Base-by-base conservation (phyloP, 2,888 invertebrate genomes). In the Stomorhina lunata region DNA sequence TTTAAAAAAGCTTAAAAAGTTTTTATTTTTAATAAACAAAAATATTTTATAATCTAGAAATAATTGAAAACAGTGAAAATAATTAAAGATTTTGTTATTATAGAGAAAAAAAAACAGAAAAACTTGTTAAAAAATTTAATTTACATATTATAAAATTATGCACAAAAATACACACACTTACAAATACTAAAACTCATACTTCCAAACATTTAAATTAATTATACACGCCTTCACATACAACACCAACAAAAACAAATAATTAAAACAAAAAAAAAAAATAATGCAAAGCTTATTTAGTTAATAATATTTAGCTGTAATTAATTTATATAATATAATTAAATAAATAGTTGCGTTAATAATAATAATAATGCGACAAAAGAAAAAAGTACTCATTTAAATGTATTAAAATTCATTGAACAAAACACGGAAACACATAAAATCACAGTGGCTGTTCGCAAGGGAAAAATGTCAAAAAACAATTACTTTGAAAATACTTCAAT, bases 381-480 rank as follows among this genome's bases (percentile, higher is more conserved):
- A 68, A 15, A 66, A 76, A 61, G 72, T 25, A 66, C 77, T 57
- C 66, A 81, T 84, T 85, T 86, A 84, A 87, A 85, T 87, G 85
- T 20, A 55, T 55, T 76, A 32, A 29, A 57, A 37, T n/a, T 20
- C 12, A 57, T 29, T 73, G 15, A 34, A 15, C 17, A 45, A 25
- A 55, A 32, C 29, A 29, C 25, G 27, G 27, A 29, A 6, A 29
- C 10, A 12, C 1, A 12, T n/a, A 1, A 15, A 43, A 43, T 7
- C 4, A 3, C 43, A n/a, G n/a, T n/a, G 25, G 7, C 6, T 2
- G 85, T 87, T 86, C 86, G 84, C 85, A 86, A 85, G 86, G 84
- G 86, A 86, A 86, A 85, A 87, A 84, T 85, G 86, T 84, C 85
- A 27, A 27, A 61, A 59, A 61, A 53, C 34, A 27, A 53, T n/a